Conservation (phyloP, 2,888 invertebrate genomes). For the Lymantria monacha region DNA sequence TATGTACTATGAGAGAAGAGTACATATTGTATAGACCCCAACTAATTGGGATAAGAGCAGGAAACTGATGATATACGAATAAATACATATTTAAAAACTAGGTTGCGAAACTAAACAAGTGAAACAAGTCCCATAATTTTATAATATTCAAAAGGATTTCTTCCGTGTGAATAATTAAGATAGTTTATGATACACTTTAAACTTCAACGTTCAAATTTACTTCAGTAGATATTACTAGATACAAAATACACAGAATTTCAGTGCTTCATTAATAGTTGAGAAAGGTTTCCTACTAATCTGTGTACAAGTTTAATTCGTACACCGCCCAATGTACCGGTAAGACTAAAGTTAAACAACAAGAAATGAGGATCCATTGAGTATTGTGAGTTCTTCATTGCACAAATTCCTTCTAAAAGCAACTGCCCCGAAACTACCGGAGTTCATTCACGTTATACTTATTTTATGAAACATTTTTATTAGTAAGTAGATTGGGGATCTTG, state of each 20-base stretch:
- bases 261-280: background rate
- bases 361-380: slow-evolving; percentile 38
- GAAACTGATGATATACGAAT: too few species aligned
- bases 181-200: background rate
- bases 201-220: slow-evolving; percentile 1
- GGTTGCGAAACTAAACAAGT: too few species aligned
- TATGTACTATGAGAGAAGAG: too few species aligned
- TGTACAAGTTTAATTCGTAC: slow-evolving; percentile 17
- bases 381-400: slow-evolving; percentile 38
- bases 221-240: background rate
- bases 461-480: slow-evolving; percentile 42
- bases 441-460: slow-evolving; percentile 10
- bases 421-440: slow-evolving; percentile 8
- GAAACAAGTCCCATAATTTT: too few species aligned
- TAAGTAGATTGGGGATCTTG: slow-evolving; percentile 49
- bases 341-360: slow-evolving; percentile 38
- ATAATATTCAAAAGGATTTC: too few species aligned
- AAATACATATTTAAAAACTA: too few species aligned
- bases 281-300: slow-evolving; percentile 1
- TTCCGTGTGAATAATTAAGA: background rate
- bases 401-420: slow-evolving; percentile 30
- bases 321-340: slow-evolving; percentile 7
- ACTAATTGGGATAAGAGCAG: too few species aligned
- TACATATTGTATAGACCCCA: too few species aligned
- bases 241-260: slow-evolving; percentile 2